Evolutionary conservation across 2,113 vertebrate species (phyloP).

Genomic region (Thunnus thynnus): DNA sequence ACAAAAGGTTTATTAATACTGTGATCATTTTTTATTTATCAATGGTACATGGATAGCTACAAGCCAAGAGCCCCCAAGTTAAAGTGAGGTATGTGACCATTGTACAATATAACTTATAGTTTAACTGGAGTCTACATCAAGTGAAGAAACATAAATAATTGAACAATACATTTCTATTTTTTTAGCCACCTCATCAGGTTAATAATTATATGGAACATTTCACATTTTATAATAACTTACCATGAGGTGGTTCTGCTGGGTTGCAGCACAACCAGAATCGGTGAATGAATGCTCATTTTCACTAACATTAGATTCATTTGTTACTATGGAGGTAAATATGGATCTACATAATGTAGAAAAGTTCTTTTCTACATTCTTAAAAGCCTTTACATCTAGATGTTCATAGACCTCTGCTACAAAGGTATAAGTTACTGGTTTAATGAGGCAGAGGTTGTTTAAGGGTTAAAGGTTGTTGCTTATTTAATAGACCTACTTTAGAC

Average conservation of each 20-base stretch:
- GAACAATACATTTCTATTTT: neutral
- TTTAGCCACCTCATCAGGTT: slow-evolving; percentile 4
- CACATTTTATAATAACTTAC: slow-evolving; percentile 59
- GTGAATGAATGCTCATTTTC: slow-evolving; percentile 42
- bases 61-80: no score
- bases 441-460: neutral
- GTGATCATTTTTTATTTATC: no score
- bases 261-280: slow-evolving; percentile 45
- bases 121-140: no score
- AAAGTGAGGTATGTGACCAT: no score
- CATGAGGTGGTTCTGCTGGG: slow-evolving; percentile 49
- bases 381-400: neutral
- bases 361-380: slow-evolving; percentile 31
- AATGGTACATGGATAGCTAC: no score
- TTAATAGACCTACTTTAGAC: slow-evolving; percentile 16
- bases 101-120: no score
- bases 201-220: slow-evolving; percentile 28
- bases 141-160: neutral
- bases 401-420: slow-evolving; percentile 9
- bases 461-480: neutral
- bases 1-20: neutral
- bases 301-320: slow-evolving; percentile 16
- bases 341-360: neutral
- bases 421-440: slow-evolving; percentile 3
- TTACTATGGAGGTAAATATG: slow-evolving; percentile 18